Evolutionary conservation across 2,113 vertebrate genomes (phyloP), one percentile per base, ranked within the genome.

Genomic region (Periophthalmodon schlosseri): DNA sequence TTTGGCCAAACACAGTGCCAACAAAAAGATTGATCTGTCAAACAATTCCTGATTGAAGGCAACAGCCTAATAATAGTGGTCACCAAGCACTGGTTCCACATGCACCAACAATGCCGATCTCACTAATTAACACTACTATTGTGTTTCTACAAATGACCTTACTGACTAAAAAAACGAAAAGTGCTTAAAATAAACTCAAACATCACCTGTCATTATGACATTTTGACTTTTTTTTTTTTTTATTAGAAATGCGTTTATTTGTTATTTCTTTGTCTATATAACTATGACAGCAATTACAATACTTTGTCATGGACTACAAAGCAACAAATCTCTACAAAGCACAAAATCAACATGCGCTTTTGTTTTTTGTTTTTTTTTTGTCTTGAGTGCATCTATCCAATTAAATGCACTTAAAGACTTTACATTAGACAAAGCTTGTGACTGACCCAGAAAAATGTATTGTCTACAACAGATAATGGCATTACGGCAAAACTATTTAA

Each of bases 401-500:
- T 54, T 70, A 44, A 71, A 87, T 80, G 81, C 74, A 69, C 66
- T 60, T 33, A 83, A 63, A 75, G 52, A 33, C 76, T 80, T 68
- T 56, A 72, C 14, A 46, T 73, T 77, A 64, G 34, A 13, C 39
- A 79, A 20, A 34, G 20, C 14, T 56, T 71, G 24, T 63, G 74
- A 79, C 61, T 74, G 80, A 72, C n/a, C 50, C 69, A 68, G 71
- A 68, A 82, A 81, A 84, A 69, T 39, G 54, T 60, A 66, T 72
- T 76, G 75, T 87, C 74, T 73, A 24, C 28, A 12, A 13, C 16
- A 77, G 77, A 85, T 69, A 78, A 83, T 64, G 57, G 69, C 46
- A 50, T 74, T 75, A 74, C 65, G 66, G 79, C 54, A 18, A 67
- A 78, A 84, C 78, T 69, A 77, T 76, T 76, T 57, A 50, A 79